Evolutionary conservation across 2,888 invertebrate species (phyloP), one percentile per base, ranked within the genome.

Genomic region (Furcula furcula): DNA sequence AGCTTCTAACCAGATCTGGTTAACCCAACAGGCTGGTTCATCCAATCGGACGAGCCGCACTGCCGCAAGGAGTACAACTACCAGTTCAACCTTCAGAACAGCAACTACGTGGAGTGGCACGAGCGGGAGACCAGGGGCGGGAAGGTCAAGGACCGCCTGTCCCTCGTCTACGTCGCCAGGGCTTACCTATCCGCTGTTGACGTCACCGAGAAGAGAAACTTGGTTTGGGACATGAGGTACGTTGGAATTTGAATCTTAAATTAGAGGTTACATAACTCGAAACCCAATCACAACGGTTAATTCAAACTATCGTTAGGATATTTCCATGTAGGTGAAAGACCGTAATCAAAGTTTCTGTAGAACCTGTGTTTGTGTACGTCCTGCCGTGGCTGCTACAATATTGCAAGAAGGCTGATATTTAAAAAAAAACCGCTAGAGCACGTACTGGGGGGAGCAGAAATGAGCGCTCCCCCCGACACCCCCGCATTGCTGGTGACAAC

Each of bases 151-250:
- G 90, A 89, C 56, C 90, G 94, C 67, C 87, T 92, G 51, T 94
- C 94, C 19, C 87, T 97, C 31, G 91, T 97, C 48, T 97, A 95
- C 71, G 91, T 95, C 36, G 93, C 93, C 31, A 91, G 92, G 66
- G 93, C 95, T 3, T 97, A 95, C 72, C 86, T 94, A 50, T 93
- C 94, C 31, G 94, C 95, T 28, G 91, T 97, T 32, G 94, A 93
- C 70, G 95, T 97, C 15, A 96, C 97, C 0, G 97, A 97, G 73
- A 93, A 97, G 62, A 92, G 97, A 57, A 97, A 97, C 76, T 83
- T 97, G 61, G 94, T 95, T 12, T 97, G 97, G 89, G 94, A 95
- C 65, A 92, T 94, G 72, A 92, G 88, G 90, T 90, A 56, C 7
- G 29, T 22, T 19, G 2, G n/a, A n/a, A 26, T 19, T 6, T n/a